Evolutionary conservation across 2,888 invertebrate genomes (phyloP), one percentile per base, ranked within the genome.

Genomic region (Epistrophe grossulariae): DNA sequence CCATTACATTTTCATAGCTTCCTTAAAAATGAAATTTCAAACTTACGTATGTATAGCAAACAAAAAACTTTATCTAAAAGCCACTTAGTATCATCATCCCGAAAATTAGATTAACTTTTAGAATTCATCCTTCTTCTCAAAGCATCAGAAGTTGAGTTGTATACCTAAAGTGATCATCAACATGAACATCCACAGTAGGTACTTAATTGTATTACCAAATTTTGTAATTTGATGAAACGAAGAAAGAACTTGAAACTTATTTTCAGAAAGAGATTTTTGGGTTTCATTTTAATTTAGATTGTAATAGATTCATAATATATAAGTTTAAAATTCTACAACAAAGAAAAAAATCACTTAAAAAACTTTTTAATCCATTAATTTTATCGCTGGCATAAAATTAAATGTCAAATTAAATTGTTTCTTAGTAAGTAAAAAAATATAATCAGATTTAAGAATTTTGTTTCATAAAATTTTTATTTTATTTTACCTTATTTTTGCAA

Each of bases 71-170:
- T 60, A 17, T 60, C 60, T 40, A 19, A 60, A 60, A 40, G 38
- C 60, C 40, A 60, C 40, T 60, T 60, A 60, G 40, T 60, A 17
- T 60, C 19, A 40, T 60, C 60, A 19, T 60, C 60, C 60, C 19
- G 38, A 19, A 60, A 60, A 60, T 60, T 17, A 1, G 31, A 66
- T 66, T 66, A 66, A 31, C n/a, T 48, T 50, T 66, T 31, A 48
- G 8, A 66, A 48, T 35, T 66, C 17, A 13, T 66, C 31, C n/a
- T 35, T 31, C 17, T n/a, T 35, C n/a, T 48, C 48, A 48, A n/a
- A 17, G 17, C 45, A n/a, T 38, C 35, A 0, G 8, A 45, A 45
- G 11, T 43, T 43, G n/a, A n/a, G n/a, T 6, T 15, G 1, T 43
- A n/a, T 7, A 4, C n/a, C n/a, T 31, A 31, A 31, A 31, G 35